A percentile compares a stretch with the other conserved stretches of the same genome.
phyloP scores from a whole-genome alignment of 2,113 vertebrate species.

The Caranx ignobilis region DNA sequence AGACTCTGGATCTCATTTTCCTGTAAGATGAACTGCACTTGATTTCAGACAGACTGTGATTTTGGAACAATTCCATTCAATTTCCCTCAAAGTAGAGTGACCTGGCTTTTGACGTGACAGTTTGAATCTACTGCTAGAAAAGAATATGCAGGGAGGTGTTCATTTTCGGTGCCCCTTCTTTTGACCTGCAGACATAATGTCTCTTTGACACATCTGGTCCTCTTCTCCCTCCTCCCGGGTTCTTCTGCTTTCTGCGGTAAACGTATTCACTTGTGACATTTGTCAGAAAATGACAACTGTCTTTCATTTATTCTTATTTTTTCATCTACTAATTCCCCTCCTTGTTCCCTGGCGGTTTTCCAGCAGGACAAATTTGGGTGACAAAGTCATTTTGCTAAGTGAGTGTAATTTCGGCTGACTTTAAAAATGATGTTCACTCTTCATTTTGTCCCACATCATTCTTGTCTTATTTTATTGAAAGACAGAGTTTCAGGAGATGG shows the following conservation, averaged over 20 bases:
- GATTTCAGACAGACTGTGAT: conserved; percentile 7
- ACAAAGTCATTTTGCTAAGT: conserved; percentile 60
- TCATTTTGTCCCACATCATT: conserved; percentile 1
- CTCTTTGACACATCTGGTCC: background rate
- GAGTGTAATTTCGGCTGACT: conserved; percentile 46
- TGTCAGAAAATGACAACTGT: conserved; percentile 38
- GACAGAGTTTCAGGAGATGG: background rate
- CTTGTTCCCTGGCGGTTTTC: conserved; percentile 40
- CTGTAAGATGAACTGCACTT: background rate
- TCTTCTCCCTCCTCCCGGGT: background rate
- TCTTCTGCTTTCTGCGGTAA: background rate
- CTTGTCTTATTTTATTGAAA: conserved; percentile 15
- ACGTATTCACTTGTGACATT: conserved; percentile 39
- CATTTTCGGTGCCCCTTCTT: background rate
- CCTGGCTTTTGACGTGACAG: background rate
- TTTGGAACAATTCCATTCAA: conserved; percentile 4
- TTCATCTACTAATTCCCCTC: conserved; percentile 24
- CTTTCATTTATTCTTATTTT: conserved; percentile 23
- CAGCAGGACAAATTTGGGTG: conserved; percentile 38
- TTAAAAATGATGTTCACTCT: background rate
- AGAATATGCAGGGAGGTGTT: background rate
- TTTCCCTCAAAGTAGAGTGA: conserved; percentile 13
- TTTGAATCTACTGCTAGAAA: background rate
- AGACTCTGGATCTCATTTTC: background rate
- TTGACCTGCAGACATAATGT: conserved; percentile 16